These are phyloP conservation scores for Temnothorax unifasciatus DNA, from an alignment of 2,888 invertebrate species.

Conservation along the genomic window DNA sequence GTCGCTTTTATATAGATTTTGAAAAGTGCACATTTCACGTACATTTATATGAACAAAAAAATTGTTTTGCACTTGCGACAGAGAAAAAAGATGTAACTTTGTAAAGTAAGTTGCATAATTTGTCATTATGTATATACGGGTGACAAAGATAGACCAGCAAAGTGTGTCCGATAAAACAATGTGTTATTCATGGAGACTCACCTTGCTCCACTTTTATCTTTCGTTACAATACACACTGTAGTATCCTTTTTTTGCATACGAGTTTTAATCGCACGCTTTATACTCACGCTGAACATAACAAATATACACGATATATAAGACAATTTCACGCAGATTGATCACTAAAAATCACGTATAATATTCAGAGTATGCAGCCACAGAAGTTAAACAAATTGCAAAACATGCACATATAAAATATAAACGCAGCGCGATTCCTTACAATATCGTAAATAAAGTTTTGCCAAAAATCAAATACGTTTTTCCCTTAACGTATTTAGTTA, in stretches of 20 bases:
- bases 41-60: not conserved
- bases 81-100: not conserved
- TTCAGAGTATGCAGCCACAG: slow-evolving; percentile 32
- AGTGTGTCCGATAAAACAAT: slow-evolving; percentile 67
- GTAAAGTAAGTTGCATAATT: slow-evolving; percentile 14
- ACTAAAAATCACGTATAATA: slow-evolving; percentile 45
- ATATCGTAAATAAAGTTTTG: slow-evolving; percentile 10
- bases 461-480: slow-evolving; percentile 1
- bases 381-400: slow-evolving; percentile 46
- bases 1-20: not conserved
- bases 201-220: slow-evolving; percentile 78
- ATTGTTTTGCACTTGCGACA: not conserved
- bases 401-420: slow-evolving; percentile 42
- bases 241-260: not conserved
- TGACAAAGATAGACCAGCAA: not conserved
- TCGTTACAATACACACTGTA: not conserved
- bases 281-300: slow-evolving; percentile 1
- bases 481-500: not conserved
- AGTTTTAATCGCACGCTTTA: slow-evolving; percentile 3
- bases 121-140: not conserved
- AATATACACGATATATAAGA: slow-evolving; percentile 15
- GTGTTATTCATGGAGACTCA: slow-evolving; percentile 75
- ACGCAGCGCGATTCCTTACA: slow-evolving; percentile 10
- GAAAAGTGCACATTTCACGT: not conserved
- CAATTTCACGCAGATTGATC: not conserved